These are phyloP conservation scores for Carpatolechia fugitivella DNA, from an alignment of 2,888 invertebrate species.

Conservation along the genomic window DNA sequence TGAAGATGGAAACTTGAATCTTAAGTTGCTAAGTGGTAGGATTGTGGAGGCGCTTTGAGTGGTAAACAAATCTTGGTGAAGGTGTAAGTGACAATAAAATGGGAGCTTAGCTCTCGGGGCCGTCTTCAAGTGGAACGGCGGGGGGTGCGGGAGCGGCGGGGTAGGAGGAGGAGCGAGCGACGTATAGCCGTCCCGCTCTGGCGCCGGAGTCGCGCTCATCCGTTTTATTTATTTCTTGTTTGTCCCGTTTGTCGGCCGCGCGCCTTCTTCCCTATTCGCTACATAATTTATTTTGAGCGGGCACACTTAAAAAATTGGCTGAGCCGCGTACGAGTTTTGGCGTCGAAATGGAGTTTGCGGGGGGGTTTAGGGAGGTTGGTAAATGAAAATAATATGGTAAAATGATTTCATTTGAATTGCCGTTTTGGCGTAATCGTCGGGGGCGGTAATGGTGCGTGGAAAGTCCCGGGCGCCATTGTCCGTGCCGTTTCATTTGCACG, in stretches of 20 bases:
- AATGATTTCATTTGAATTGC: conserved; percentile 75
- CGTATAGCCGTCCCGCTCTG: conserved; percentile 49
- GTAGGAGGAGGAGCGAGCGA: conserved; percentile 43
- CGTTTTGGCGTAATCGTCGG: conserved; percentile 54
- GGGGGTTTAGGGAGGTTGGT: conserved; percentile 41
- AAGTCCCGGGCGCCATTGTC: conserved; percentile 58
- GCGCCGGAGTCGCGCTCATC: conserved; percentile 51
- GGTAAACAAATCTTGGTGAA: conserved; percentile 62
- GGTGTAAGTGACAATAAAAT: conserved; percentile 79
- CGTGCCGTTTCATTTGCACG: conserved; percentile 60
- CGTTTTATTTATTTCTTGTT: conserved; percentile 61
- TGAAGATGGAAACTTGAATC: conserved; percentile 31
- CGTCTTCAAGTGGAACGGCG: conserved; percentile 72
- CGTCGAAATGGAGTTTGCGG: conserved; percentile 67
- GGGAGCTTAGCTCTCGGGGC: conserved; percentile 73
- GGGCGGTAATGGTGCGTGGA: conserved; percentile 64
- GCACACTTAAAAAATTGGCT: conserved; percentile 77
- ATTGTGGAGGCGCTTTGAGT: conserved; percentile 36
- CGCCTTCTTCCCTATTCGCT: conserved; percentile 61
- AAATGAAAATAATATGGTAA: conserved; percentile 74
- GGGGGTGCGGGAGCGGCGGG: conserved; percentile 32
- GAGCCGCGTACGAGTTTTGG: conserved; percentile 61
- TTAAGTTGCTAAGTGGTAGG: conserved; percentile 31
- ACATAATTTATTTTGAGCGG: conserved; percentile 77
- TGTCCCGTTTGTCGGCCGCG: conserved; percentile 57